Evolutionary conservation across 2,888 invertebrate genomes (phyloP), one percentile per base, ranked within the genome.

Genomic region (Sipha maydis): DNA sequence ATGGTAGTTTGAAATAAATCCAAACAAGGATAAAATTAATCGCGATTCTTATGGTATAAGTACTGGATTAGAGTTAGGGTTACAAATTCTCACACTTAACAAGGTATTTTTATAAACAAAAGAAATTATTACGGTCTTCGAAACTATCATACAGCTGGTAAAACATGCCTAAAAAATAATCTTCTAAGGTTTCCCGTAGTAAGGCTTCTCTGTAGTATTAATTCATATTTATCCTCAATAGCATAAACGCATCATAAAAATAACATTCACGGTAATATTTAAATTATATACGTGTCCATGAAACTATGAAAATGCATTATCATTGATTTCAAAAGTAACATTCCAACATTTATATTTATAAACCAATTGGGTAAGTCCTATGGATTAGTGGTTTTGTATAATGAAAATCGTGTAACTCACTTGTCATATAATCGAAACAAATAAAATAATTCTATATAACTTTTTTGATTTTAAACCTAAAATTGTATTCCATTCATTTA

Each of bases 111-210:
- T 67, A 8, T 80, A 28, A 25, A 14, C 8, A 61, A 61, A 79
- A 67, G 0, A 67, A 80, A 80, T 80, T 7, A 21, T 61, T 48
- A 48, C 25, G 21, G 48, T 69, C 41, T 48, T 41, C 41, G 28
- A 48, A 82, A 69, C 48, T 71, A 69, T 67, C 17, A 34, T 38
- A 61, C 61, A 67, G 38, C 14, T 17, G n/a, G 34, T 73, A 56
- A 38, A 56, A 38, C 17, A 34, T 56, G 75, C 56, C 34, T 38
- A 54, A 17, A 34, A 76, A 48, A 38, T 38, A 31, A 28, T 56
- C 69, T 85, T 85, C 54, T 79, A 85, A 79, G 85, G 85, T 79
- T 85, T 85, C 85, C 69, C 85, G 9, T 34, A 17, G 21, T 85
- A 71, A 38, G 85, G 79, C 67, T 85, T 85, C 85, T 48, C 38